phyloP scores from a whole-genome alignment of 2,797 vertebrate species.

The Oreochromis mossambicus region DNA sequence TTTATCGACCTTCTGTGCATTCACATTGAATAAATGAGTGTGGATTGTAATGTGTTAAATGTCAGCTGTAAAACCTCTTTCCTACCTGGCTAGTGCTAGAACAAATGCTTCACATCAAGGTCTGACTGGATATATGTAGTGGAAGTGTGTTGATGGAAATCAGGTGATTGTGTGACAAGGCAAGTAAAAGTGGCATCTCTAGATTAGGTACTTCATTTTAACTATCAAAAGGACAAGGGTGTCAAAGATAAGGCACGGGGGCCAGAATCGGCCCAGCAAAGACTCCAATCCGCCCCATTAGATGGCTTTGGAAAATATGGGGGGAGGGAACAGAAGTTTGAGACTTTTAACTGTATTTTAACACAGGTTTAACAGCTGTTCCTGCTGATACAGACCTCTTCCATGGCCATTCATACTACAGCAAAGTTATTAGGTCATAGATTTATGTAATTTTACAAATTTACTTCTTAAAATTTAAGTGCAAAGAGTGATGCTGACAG shows the following conservation, averaged over 20 bases:
- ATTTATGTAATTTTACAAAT: accelerated
- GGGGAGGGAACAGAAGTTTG: background rate
- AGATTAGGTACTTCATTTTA: background rate
- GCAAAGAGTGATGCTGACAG: background rate
- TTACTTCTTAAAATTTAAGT: background rate
- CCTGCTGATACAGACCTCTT: background rate
- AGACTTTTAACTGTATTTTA: background rate
- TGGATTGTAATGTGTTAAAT: background rate
- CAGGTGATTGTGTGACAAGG: background rate
- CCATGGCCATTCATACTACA: background rate
- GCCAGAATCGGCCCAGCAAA: accelerated
- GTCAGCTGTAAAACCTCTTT: background rate
- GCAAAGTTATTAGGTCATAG: background rate
- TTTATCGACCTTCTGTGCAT: accelerated
- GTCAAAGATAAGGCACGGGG: background rate
- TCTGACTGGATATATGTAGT: background rate
- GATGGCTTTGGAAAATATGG: background rate
- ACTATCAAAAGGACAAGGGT: background rate
- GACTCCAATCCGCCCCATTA: accelerated
- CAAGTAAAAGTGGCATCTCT: background rate
- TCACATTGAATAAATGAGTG: accelerated
- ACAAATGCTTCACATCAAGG: background rate
- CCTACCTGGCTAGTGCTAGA: background rate
- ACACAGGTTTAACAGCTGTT: background rate
- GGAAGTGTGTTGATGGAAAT: background rate